Conservation (phyloP, 2,888 invertebrate species). For the Dioctria rufipes region DNA sequence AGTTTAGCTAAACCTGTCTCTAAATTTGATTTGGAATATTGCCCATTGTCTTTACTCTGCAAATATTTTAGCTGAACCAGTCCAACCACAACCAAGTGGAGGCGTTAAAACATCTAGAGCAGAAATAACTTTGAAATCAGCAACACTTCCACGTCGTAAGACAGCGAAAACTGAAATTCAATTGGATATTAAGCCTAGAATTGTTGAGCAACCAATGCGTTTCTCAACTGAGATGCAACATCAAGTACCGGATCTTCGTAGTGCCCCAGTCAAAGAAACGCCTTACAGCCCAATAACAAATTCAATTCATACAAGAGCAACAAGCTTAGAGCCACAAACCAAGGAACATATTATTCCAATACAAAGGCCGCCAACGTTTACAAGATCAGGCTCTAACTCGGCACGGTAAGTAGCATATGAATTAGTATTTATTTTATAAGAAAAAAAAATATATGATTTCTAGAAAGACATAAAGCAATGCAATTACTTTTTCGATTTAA, state of each 20-base stretch:
- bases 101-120: slow-evolving; percentile 76
- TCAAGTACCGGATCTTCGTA: slow-evolving; percentile 72
- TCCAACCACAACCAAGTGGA: slow-evolving; percentile 56
- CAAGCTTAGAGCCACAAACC: slow-evolving; percentile 74
- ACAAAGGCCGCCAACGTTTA: slow-evolving; percentile 71
- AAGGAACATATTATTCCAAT: slow-evolving; percentile 82
- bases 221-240: slow-evolving; percentile 78
- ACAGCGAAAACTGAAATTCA: slow-evolving; percentile 78
- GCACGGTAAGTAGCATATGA: slow-evolving; percentile 20
- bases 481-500: not conserved
- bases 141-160: slow-evolving; percentile 78
- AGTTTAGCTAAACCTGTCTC: too few relatives aligned
- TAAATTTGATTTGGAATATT: too few relatives aligned
- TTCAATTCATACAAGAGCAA: slow-evolving; percentile 71
- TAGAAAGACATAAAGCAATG: not conserved
- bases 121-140: slow-evolving; percentile 79
- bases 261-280: slow-evolving; percentile 70
- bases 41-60: too few relatives aligned
- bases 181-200: slow-evolving; percentile 73
- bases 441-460: not conserved
- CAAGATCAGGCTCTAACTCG: slow-evolving; percentile 67
- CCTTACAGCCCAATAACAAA: slow-evolving; percentile 69
- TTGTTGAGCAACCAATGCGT: slow-evolving; percentile 71
- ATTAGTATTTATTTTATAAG: not conserved
- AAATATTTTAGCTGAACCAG: too few relatives aligned